Base-by-base conservation (phyloP, 2,797 vertebrate genomes). In the Melanotaenia boesemani region DNA sequence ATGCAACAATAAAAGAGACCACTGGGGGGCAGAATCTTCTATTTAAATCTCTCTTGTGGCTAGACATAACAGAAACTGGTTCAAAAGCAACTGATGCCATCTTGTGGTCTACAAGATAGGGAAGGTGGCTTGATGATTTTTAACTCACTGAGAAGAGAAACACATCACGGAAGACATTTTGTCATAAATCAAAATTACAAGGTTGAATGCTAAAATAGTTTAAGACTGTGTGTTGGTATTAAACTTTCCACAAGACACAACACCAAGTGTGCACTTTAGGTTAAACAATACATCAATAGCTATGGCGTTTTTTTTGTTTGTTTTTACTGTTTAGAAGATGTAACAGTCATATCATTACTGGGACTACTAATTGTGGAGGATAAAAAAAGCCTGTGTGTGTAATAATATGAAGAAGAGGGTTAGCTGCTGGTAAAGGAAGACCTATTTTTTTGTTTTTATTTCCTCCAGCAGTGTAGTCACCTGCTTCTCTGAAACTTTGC, bases 401-500 rank as follows among this genome's bases (percentile, higher is more conserved):
- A 46, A 46, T 18, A 20, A 46, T 20, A 13, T 3, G 2, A 37
- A 37, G 36, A 37, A 37, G 36, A 44, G 20, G 18, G 41, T 44
- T 13, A 44, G 41, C 5, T 15, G 41, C 12, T 44, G 13, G 13
- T 16, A 16, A 48, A 48, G 20, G n/a, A 16, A 46, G 44, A 18
- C 18, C 0, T 1, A 48, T 48, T 7, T 0, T 18, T 48, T 48
- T 20, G 44, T 48, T 20, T 48, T 48, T 5, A 5, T 55, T 55
- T 28, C 26, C 24, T 26, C 54, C 54, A 28, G 22, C 4, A 18
- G 2, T 20, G 18, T 30, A 28, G 32, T 18, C 8, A 96, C 96
- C 95, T 95, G 92, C 48, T 86, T 80, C 56, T 64, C 36, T 46
- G 59, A 6, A 68, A 79, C 46, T 37, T 88, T 81, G 41, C 67